Evolutionary conservation across 2,113 vertebrate genomes (phyloP).

Genomic region (Emydocephalus ijimae): DNA sequence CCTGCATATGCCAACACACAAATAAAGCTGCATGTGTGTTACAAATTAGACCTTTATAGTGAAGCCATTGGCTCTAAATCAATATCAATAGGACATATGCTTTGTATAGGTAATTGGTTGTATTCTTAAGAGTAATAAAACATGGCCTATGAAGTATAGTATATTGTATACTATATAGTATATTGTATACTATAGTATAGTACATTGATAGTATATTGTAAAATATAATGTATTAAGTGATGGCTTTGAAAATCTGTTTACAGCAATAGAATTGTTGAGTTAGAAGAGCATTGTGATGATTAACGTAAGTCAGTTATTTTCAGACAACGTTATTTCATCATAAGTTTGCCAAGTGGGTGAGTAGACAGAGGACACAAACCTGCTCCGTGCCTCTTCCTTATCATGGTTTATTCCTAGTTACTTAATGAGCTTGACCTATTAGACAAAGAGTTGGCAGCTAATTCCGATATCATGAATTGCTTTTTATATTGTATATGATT

Average conservation of each 20-base stretch:
- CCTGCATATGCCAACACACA: not conserved
- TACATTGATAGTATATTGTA: conserved; percentile 22
- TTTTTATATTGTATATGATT: not conserved
- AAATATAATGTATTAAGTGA: conserved; percentile 6
- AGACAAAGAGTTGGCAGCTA: not conserved
- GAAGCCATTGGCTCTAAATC: conserved; percentile 50
- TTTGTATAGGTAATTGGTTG: conserved; percentile 39
- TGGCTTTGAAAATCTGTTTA: not conserved
- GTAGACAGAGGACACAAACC: not conserved
- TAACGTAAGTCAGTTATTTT: not conserved
- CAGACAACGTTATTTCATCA: not conserved
- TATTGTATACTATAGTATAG: too few relatives aligned
- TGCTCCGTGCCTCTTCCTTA: not conserved
- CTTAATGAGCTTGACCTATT: not conserved
- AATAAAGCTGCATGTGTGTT: conserved; percentile 13
- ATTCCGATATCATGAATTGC: not conserved
- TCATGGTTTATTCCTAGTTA: not conserved
- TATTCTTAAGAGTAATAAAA: conserved; percentile 47
- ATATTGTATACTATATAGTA: too few relatives aligned
- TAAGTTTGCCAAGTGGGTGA: not conserved
- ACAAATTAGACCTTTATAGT: conserved; percentile 54
- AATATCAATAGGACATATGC: conserved; percentile 39
- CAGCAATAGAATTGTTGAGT: not conserved
- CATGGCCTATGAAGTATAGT: conserved; percentile 18
- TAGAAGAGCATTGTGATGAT: not conserved